Evolutionary conservation across 2,113 vertebrate genomes (phyloP).

Genomic region (Sinocyclocheilus anshuiensis): DNA sequence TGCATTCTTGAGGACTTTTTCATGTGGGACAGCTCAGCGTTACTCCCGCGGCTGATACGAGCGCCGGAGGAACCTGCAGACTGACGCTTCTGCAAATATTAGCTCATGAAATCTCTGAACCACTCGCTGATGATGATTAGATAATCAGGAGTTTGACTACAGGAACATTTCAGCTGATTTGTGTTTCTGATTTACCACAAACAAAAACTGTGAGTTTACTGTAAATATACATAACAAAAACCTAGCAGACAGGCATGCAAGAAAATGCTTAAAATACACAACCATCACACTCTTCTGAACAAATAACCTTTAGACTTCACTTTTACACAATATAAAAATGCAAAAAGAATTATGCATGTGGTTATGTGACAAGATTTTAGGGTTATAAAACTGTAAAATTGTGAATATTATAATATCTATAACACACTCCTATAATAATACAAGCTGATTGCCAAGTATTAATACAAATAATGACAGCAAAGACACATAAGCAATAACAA

Average conservation of each 20-base stretch:
- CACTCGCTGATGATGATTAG: not conserved
- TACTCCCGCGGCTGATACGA: not conserved
- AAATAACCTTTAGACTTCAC: no score
- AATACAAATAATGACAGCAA: no score
- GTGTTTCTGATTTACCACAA: not conserved
- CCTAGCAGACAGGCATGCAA: not conserved
- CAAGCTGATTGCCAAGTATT: no score
- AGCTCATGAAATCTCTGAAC: not conserved
- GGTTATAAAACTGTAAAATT: no score
- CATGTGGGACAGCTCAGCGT: conserved; percentile 25
- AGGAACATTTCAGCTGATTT: not conserved
- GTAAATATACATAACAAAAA: not conserved
- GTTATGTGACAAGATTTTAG: no score
- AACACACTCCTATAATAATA: no score
- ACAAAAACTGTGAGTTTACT: not conserved
- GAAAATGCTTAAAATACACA: no score
- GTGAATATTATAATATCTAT: no score
- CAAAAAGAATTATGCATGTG: no score
- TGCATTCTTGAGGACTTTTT: conserved; percentile 51
- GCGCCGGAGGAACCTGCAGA: not conserved
- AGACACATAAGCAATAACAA: no score
- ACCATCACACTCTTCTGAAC: no score
- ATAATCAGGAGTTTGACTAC: not conserved
- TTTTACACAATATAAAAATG: no score
- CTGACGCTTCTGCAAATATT: not conserved